phyloP scores from a whole-genome alignment of 2,888 invertebrate species.

The Eupithecia centaureata region DNA sequence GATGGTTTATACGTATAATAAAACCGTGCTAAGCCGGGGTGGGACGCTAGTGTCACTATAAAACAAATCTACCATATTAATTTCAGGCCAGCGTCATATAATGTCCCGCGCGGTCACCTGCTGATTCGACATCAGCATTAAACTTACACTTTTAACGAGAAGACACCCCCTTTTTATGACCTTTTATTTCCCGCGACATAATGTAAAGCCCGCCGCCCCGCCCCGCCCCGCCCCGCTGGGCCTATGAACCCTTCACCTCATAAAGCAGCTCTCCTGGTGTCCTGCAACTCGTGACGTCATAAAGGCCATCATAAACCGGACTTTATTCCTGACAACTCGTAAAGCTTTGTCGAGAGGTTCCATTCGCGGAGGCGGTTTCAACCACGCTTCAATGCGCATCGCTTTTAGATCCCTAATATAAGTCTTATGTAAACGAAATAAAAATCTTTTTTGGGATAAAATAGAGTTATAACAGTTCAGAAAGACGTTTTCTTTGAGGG shows the following conservation, averaged over 20 bases:
- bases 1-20: too few species aligned
- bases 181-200: slow-evolving; percentile 11
- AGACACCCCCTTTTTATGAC: not conserved
- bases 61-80: not conserved
- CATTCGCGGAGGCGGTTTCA: not conserved
- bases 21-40: too few species aligned
- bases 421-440: not conserved
- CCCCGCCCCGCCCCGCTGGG: not conserved
- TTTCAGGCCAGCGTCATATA: not conserved
- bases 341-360: slow-evolving; percentile 18
- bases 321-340: slow-evolving; percentile 28
- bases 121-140: not conserved
- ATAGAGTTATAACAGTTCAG: not conserved
- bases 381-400: not conserved
- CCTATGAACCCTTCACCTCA: slow-evolving; percentile 15
- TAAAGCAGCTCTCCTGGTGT: slow-evolving; percentile 9
- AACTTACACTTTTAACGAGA: not conserved
- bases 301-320: slow-evolving; percentile 22
- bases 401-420: not conserved
- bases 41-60: too few species aligned
- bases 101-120: not conserved
- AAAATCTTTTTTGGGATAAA: not conserved
- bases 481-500: not conserved
- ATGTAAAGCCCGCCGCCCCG: slow-evolving; percentile 17
- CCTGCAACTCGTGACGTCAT: slow-evolving; percentile 19